Conservation (phyloP, 2,888 invertebrate genomes). For the Drosophila borborema region DNA sequence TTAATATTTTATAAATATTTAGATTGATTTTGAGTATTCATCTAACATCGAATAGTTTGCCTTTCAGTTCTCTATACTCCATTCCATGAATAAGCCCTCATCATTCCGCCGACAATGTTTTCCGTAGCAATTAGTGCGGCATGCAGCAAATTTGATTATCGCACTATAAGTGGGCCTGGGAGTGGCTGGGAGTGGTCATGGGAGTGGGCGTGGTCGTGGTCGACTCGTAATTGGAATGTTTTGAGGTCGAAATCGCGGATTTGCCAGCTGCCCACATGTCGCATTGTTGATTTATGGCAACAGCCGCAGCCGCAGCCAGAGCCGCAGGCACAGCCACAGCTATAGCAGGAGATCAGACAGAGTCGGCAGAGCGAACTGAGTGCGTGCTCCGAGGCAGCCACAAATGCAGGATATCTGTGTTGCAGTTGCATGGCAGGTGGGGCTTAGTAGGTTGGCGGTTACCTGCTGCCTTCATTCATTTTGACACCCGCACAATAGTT, state of each 20-base stretch:
- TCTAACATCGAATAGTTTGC: neutral
- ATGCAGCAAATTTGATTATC: conserved; percentile 44
- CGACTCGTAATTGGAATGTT: conserved; percentile 63
- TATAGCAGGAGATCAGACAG: neutral
- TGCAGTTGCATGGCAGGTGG: conserved; percentile 25
- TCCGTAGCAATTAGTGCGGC: conserved; percentile 45
- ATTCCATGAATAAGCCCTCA: neutral
- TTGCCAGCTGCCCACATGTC: conserved; percentile 54
- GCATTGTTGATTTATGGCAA: conserved; percentile 65
- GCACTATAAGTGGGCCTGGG: conserved; percentile 11
- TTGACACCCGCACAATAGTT: conserved; percentile 43
- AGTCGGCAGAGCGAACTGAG: conserved; percentile 1
- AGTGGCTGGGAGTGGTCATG: neutral
- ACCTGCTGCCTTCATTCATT: conserved; percentile 21
- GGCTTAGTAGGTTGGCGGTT: conserved; percentile 5
- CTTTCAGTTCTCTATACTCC: neutral
- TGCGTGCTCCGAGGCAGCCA: conserved; percentile 14
- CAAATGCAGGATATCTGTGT: conserved; percentile 20
- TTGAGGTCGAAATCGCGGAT: conserved; percentile 52
- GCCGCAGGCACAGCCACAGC: neutral
- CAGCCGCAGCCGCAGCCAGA: conserved; percentile 4
- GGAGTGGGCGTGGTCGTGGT: neutral
- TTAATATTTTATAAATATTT: neutral
- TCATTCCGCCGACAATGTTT: conserved; percentile 1
- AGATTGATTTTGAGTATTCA: neutral